These are phyloP conservation scores for Bagarius yarrelli DNA, from an alignment of 2,113 vertebrate genomes.

Conservation along the genomic window DNA sequence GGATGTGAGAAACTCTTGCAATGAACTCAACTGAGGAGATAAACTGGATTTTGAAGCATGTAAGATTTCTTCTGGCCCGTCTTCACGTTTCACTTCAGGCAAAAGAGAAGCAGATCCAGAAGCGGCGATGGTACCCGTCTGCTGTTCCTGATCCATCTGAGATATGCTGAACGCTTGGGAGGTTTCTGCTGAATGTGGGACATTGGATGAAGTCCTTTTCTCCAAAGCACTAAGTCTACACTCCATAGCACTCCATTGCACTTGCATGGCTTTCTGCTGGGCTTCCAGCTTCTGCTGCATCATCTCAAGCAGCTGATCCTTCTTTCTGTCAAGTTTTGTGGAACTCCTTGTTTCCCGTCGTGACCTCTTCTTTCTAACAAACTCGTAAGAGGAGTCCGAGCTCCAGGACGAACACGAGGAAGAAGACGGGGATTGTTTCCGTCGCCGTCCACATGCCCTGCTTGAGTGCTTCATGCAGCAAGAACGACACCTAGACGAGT, in stretches of 20 bases:
- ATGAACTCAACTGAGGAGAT: constrained; percentile 3
- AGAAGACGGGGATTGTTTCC: constrained; percentile 33
- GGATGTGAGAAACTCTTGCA: constrained; percentile 45
- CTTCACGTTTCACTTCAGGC: constrained; percentile 49
- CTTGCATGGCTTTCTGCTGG: constrained; percentile 49
- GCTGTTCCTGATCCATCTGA: constrained; percentile 34
- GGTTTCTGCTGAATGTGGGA: background rate
- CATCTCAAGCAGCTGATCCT: constrained; percentile 41
- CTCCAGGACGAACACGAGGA: constrained; percentile 47
- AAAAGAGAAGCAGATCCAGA: constrained; percentile 7
- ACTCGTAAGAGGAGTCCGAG: constrained; percentile 38
- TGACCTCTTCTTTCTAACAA: constrained; percentile 21
- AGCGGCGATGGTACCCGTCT: background rate
- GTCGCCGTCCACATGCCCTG: constrained; percentile 18
- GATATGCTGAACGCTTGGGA: constrained; percentile 12
- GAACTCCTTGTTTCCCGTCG: constrained; percentile 22
- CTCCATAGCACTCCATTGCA: constrained; percentile 53
- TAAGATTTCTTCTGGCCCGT: constrained; percentile 29
- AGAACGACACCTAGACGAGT: constrained; percentile 12
- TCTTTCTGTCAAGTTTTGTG: background rate
- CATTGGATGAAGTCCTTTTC: constrained; percentile 16
- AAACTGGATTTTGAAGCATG: constrained; percentile 15
- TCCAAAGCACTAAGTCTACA: constrained; percentile 51
- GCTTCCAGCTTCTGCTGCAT: constrained; percentile 55
- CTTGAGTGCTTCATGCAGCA: constrained; percentile 38